phyloP scores from a whole-genome alignment of 2,113 vertebrate species.

The Catharus fuscescens region DNA sequence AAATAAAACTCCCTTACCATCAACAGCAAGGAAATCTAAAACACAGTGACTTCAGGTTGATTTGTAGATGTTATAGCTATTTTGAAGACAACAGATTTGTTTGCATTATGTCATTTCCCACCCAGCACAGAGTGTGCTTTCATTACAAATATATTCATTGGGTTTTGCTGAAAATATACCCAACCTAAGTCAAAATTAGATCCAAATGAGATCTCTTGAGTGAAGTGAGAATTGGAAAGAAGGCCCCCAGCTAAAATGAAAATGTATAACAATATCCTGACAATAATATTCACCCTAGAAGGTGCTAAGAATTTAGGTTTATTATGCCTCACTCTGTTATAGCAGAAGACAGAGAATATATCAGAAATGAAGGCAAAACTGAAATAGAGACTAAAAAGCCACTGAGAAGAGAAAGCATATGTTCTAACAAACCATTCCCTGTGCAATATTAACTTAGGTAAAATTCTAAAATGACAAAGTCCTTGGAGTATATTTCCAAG shows the following conservation, averaged over 20 bases:
- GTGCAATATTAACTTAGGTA: background rate
- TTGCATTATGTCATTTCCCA: constrained; percentile 46
- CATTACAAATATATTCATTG: background rate
- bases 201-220: constrained; percentile 43
- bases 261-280: constrained; percentile 26
- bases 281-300: constrained; percentile 17
- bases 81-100: constrained; percentile 44
- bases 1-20: background rate
- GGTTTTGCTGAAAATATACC: constrained; percentile 3
- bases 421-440: background rate
- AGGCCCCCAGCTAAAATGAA: background rate
- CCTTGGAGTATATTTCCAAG: background rate
- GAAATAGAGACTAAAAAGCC: background rate
- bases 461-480: background rate
- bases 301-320: constrained; percentile 20
- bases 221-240: background rate
- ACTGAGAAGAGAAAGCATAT: background rate
- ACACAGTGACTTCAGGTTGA: background rate
- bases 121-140: background rate
- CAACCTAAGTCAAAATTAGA: constrained; percentile 13
- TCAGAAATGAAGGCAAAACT: background rate
- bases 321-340: background rate
- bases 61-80: background rate
- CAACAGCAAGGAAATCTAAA: background rate
- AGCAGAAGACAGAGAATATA: background rate